Base-by-base conservation (phyloP, 1,140 invertebrate genomes). In the Nasonia giraulti region DNA sequence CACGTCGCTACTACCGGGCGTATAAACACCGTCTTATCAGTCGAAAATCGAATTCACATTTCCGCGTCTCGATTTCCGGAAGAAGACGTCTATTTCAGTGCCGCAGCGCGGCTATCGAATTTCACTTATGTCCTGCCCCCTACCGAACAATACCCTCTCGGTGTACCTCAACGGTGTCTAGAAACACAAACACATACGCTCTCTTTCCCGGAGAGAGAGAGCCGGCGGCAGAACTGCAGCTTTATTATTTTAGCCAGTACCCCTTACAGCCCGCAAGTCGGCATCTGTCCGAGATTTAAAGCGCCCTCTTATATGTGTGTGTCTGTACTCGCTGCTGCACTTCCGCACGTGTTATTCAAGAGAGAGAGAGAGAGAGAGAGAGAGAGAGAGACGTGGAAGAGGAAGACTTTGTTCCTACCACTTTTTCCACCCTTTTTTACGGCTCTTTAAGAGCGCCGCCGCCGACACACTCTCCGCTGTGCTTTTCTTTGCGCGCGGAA, bases 161-260 rank as follows among this genome's bases (percentile, higher is more conserved):
- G 37, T 81, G 2, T 81, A 71, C 85, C 87, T 85, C 89, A n/a
- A 62, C 17, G 87, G 82, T 83, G 80, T 86, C 88, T 90, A 85
- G 87, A 91, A 91, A 91, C 87, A 91, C 89, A 91, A 91, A 91
- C 90, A 91, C 80, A 87, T 85, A 80, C 50, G 31, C 75, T 68
- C 82, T 87, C 87, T 88, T 87, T 88, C 50, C 88, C 76, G 68
- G 75, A 83, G 69, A 74, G 37, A 27, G 27, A 37, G 33, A 37
- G 33, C 33, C 5, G 3, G 2, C 80, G 80, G 85, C 84, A 37
- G 73, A 12, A 37, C 14, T 31, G 8, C 12, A 1, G 90, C 89
- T 92, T 92, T 92, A 91, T 91, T 91, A 90, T 91, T 91, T 90
- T 89, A 91, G 87, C 89, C 87, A 83, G 2, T 71, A 71, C 68